Evolutionary conservation across 2,888 invertebrate species (phyloP), one percentile per base, ranked within the genome.

Genomic region (Cataglyphis rosenhaueri): DNA sequence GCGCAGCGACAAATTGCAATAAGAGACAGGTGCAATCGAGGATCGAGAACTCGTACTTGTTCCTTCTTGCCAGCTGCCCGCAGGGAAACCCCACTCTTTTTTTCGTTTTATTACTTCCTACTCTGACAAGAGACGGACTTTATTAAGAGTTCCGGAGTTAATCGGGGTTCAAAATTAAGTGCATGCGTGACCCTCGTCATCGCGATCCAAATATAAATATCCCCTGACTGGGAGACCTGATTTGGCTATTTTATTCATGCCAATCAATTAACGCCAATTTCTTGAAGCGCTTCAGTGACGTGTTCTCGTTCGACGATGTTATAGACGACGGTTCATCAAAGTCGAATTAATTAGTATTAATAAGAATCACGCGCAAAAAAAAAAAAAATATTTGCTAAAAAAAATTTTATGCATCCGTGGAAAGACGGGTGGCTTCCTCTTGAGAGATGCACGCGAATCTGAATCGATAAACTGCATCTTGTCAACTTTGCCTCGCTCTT

Each of bases 91-190:
- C 29, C 21, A 41, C 29, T 74, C 59, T 81, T 38, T 41, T 32
- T 5, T 32, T 57, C n/a, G 9, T 21, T 52, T 29, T 76, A 64
- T 64, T 81, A 75, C 62, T 65, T 68, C 32, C 32, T 57, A 41
- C 29, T 35, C 15, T 35, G 59, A 15, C 52, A 55, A 59, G 59
- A 59, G 57, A 57, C 38, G 21, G 57, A 59, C 44, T 70, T 48
- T 79, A 79, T 70, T 70, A 79, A 35, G 25, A 55, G 59, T 70
- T 70, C 55, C 70, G 18, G 29, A 38, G 44, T 78, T 70, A 25
- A 70, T 44, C 32, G 44, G 9, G 48, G 15, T 32, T 70, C 57
- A 57, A 57, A 68, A 18, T 10, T 70, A 32, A 29, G 10, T 70
- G 59, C 44, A 61, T 71, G 35, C 71, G 15, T 35, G 78, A 61